A percentile compares a stretch with the other conserved stretches of the same genome.
These are phyloP conservation scores for Triplophysa dalaica DNA, from an alignment of 2,113 vertebrate genomes.

Conservation along the genomic window DNA sequence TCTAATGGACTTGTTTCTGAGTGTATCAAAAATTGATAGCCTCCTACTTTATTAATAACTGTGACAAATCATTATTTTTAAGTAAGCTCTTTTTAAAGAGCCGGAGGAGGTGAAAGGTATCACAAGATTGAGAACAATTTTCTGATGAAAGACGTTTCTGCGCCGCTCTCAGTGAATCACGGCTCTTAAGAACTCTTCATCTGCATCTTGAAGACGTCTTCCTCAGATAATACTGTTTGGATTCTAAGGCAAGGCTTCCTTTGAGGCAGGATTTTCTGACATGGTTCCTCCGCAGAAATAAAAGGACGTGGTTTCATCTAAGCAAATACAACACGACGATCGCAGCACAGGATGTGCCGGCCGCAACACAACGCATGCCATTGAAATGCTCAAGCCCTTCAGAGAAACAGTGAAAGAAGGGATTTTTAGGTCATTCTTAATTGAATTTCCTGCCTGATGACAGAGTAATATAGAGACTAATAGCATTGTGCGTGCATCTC, in stretches of 20 bases:
- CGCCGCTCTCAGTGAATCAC: neutral
- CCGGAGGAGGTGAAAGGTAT: neutral
- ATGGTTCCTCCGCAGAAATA: slow-evolving; percentile 8
- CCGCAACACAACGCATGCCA: slow-evolving; percentile 38
- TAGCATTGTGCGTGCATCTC: slow-evolving; percentile 47
- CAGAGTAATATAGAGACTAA: slow-evolving; percentile 49
- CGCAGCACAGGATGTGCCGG: slow-evolving; percentile 25
- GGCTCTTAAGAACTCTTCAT: slow-evolving; percentile 11
- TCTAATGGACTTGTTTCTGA: neutral
- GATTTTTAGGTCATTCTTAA: slow-evolving; percentile 54
- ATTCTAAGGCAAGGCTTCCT: slow-evolving; percentile 11
- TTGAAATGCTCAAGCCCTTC: slow-evolving; percentile 44
- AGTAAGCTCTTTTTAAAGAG: neutral
- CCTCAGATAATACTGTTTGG: neutral
- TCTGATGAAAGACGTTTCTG: slow-evolving; percentile 28
- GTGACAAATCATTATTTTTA: slow-evolving; percentile 15
- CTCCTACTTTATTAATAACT: neutral
- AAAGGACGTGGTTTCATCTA: slow-evolving; percentile 46
- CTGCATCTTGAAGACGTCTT: slow-evolving; percentile 21
- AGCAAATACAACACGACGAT: slow-evolving; percentile 32
- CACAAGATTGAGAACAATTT: neutral
- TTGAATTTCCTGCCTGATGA: slow-evolving; percentile 56
- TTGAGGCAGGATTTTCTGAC: slow-evolving; percentile 14
- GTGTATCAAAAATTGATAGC: too few relatives aligned
- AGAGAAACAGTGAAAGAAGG: slow-evolving; percentile 48